Evolutionary conservation across 2,797 vertebrate species (phyloP), one percentile per base, ranked within the genome.

Genomic region (Enoplosus armatus): DNA sequence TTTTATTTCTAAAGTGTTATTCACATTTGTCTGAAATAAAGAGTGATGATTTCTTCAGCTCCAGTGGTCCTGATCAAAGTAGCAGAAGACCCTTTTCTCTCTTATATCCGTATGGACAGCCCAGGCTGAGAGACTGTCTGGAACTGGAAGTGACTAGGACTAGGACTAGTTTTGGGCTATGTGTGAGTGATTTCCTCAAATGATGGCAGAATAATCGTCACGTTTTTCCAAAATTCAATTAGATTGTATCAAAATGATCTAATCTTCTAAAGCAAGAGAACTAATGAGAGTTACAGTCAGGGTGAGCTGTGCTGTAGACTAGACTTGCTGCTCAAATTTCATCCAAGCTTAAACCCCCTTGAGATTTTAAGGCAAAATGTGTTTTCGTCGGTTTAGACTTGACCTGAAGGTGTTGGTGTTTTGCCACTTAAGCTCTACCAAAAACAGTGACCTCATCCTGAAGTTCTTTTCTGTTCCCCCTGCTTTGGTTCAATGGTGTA

Each of bases 371-470:
- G 53, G 72, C 41, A 24, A 85, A 83, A 63, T 77, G 65, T 72
- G 8, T 85, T 78, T 82, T 74, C 2, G 8, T 35, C 26, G 55
- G 61, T 63, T 83, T 71, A 67, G 76, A 76, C 9, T 79, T 87
- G 82, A 85, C 85, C 83, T 64, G 29, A 37, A 91, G 82, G 79
- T 84, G 72, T 86, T 87, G 77, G 85, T 90, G 89, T 88, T 90
- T 82, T 89, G 79, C 77, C 80, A 79, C 77, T 64, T 68, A 60
- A 63, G 47, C 60, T 82, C 53, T 72, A 77, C 65, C 63, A 88
- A 87, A n/a, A 91, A 91, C 80, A 86, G 37, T 89, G 78, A 90
- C 77, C 69, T 91, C 90, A 92, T 67, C 51, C 31, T 58, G 35
- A 66, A 76, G 66, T 60, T 62, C 26, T 71, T 67, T 80, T 77